phyloP scores from a whole-genome alignment of 2,888 invertebrate genomes.

The Dione juno region DNA sequence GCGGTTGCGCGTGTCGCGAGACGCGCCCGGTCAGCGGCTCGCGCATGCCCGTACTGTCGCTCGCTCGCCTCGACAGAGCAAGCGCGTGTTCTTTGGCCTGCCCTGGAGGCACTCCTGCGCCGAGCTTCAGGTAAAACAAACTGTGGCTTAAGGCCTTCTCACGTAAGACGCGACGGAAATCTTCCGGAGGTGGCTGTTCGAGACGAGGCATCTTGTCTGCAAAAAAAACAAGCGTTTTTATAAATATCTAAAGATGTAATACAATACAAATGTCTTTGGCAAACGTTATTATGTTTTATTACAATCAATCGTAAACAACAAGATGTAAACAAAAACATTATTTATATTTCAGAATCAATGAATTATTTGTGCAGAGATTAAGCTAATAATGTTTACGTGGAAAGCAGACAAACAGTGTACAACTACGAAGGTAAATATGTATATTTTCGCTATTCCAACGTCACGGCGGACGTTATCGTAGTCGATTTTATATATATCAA shows the following conservation, averaged over 20 bases:
- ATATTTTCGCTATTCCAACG: constrained; percentile 28
- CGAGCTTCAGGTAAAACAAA: constrained; percentile 77
- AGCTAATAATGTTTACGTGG: constrained; percentile 31
- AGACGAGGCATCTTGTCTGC: constrained; percentile 67
- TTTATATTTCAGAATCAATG: constrained; percentile 7
- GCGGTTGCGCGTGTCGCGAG: constrained; percentile 69
- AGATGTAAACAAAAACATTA: constrained; percentile 6
- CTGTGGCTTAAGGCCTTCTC: constrained; percentile 80
- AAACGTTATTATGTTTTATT: background rate
- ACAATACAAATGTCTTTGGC: background rate
- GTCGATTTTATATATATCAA: constrained; percentile 21
- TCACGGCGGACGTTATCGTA: background rate
- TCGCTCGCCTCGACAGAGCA: constrained; percentile 46
- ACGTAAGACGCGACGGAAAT: constrained; percentile 77
- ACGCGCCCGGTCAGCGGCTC: constrained; percentile 71
- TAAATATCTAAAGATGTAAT: background rate
- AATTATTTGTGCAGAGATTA: constrained; percentile 24
- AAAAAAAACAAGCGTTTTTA: constrained; percentile 7
- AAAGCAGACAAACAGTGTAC: constrained; percentile 27
- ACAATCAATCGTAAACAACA: constrained; percentile 16
- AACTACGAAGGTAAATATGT: constrained; percentile 25
- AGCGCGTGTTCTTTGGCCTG: constrained; percentile 53
- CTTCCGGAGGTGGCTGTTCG: constrained; percentile 69
- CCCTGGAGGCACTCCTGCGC: constrained; percentile 63
- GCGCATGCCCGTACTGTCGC: constrained; percentile 69